Percentiles rank a stretch among this genome's conserved stretches.
These are phyloP conservation scores for Cynodonichthys magdalenae DNA, from an alignment of 2,797 vertebrate species.

Conservation along the genomic window DNA sequence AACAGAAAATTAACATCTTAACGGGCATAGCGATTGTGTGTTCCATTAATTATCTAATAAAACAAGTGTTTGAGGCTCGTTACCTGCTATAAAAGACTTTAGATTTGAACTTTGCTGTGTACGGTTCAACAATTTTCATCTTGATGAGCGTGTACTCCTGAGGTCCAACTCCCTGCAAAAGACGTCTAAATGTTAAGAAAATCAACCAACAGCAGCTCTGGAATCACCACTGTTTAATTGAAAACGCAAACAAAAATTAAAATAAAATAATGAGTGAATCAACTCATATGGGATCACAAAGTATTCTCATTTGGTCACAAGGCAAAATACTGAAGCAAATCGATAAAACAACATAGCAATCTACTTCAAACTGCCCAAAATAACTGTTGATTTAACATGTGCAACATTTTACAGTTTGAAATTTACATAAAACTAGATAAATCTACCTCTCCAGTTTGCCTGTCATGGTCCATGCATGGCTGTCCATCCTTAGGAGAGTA, in stretches of 20 bases:
- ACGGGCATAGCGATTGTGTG: background rate
- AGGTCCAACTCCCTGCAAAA: constrained; percentile 90
- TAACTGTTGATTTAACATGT: background rate
- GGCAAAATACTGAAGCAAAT: background rate
- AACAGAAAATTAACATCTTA: background rate
- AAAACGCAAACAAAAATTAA: background rate
- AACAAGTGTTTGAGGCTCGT: constrained; percentile 2
- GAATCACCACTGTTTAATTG: background rate
- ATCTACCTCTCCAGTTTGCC: constrained; percentile 96
- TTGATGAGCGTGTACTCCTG: constrained; percentile 97
- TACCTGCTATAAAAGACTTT: constrained; percentile 81
- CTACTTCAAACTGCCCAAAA: background rate
- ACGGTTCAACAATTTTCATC: constrained; percentile 94
- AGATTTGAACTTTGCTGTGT: constrained; percentile 91
- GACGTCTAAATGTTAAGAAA: background rate
- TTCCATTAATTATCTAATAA: background rate
- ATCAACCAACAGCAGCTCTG: background rate
- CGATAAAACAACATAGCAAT: background rate
- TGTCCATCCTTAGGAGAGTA: constrained; percentile 98
- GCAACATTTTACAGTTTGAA: background rate
- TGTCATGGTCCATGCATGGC: constrained; percentile 99
- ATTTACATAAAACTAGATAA: background rate
- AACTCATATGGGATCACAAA: background rate
- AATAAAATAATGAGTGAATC: background rate
- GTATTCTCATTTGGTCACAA: background rate